phyloP scores from a whole-genome alignment of 2,888 invertebrate species.

The Taphrorychus bicolor region DNA sequence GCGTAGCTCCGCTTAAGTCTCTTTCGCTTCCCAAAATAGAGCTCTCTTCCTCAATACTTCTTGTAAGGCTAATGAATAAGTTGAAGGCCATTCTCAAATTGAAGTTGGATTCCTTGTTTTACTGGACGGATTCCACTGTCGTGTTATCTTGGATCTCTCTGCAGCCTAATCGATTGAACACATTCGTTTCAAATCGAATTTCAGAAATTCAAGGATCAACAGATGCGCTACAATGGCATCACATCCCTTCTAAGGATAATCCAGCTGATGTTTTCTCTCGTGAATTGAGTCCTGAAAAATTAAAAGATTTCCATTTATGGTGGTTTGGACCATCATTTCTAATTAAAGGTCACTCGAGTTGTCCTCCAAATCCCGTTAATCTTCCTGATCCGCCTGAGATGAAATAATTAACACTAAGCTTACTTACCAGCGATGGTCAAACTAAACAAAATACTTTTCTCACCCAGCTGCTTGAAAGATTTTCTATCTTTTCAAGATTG shows the following conservation, averaged over 20 bases:
- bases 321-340: not conserved
- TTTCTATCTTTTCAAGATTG: not conserved
- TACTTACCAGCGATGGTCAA: not conserved
- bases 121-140: slow-evolving; percentile 11
- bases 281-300: not conserved
- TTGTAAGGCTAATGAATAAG: not conserved
- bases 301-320: slow-evolving; percentile 9
- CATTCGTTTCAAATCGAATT: slow-evolving; percentile 35
- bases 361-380: too few species aligned
- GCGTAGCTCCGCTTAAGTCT: slow-evolving; percentile 30
- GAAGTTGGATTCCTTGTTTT: not conserved
- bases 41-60: not conserved
- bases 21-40: slow-evolving; percentile 3
- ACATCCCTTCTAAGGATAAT: slow-evolving; percentile 31
- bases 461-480: not conserved
- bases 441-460: too few species aligned
- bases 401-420: not conserved
- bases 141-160: slow-evolving; percentile 25
- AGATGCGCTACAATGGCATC: slow-evolving; percentile 17
- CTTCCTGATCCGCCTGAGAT: not conserved
- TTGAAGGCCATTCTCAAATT: not conserved
- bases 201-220: slow-evolving; percentile 25
- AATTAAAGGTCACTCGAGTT: not conserved
- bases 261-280: slow-evolving; percentile 34
- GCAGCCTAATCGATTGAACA: slow-evolving; percentile 19